Percentiles rank a stretch among this genome's conserved stretches.
Evolutionary conservation across 2,888 invertebrate species (phyloP).

Genomic region (Amiota minor): DNA sequence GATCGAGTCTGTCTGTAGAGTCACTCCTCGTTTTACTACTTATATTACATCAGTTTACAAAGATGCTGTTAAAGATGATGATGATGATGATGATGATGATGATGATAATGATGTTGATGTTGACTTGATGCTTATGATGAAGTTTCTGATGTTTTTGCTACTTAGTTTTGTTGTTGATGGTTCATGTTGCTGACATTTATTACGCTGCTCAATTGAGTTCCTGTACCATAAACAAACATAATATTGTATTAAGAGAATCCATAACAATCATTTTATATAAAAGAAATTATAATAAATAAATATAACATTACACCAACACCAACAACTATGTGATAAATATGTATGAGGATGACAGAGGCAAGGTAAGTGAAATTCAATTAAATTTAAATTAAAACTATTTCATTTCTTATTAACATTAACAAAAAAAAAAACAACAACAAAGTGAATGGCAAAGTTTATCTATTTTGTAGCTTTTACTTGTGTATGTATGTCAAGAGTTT

Average conservation of each 20-base stretch:
- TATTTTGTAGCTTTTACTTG: not conserved
- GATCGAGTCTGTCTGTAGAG: not conserved
- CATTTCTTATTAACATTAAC: not conserved
- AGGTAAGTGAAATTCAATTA: not conserved
- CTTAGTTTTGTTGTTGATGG: not conserved
- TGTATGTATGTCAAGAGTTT: constrained; percentile 7
- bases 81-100: not conserved
- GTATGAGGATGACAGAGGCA: too few species aligned
- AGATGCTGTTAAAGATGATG: not conserved
- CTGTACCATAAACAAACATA: not conserved
- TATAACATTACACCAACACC: not conserved
- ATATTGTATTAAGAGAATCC: not conserved
- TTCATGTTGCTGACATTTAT: not conserved
- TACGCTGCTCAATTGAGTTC: not conserved
- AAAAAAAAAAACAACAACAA: not conserved
- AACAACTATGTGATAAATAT: not conserved
- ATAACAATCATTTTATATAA: not conserved
- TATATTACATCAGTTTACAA: constrained; percentile 11
- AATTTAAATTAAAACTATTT: constrained; percentile 2
- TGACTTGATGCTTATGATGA: not conserved
- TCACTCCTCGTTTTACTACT: constrained; percentile 33
- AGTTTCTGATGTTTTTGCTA: not conserved
- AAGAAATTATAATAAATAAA: constrained; percentile 6
- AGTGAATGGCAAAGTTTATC: constrained; percentile 15
- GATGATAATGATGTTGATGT: not conserved